Evolutionary conservation across 2,113 vertebrate species (phyloP), one percentile per base, ranked within the genome.

Genomic region (Hydrolagus affinis): DNA sequence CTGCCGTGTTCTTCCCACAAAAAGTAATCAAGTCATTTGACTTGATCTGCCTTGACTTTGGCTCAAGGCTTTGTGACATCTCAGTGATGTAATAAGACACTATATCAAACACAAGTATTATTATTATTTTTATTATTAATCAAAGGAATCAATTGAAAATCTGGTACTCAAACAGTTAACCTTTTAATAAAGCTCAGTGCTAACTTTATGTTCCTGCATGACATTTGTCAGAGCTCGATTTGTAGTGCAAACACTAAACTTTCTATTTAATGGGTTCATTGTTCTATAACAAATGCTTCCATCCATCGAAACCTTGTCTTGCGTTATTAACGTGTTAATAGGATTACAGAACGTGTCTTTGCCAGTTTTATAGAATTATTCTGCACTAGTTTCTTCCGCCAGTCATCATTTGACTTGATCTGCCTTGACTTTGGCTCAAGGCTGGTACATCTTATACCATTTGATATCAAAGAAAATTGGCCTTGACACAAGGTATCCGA

Each of bases 361-460:
- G 25, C 60, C 19, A 64, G 14, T 66, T 83, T 66, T 17, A 32
- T 64, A 30, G 7, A 15, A 19, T 0, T 19, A 19, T 66, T 80
- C 78, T 83, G 9, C 15, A 68, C 9, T 15, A 30, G 30, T 66
- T 83, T 11, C 17, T 32, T 83, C 11, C 73, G 17, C 4, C 4
- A 32, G 66, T 66, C 15, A 83, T 83, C 60, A 19, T 32, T 66
- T 66, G 17, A 30, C 62, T 11, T 17, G 21, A 17, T 11, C 78
- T 83, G 28, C 4, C 15, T 83, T 64, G 59, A 62, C 14, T 83
- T 83, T 68, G 62, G 9, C 62, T 83, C 62, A 83, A 83, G 66
- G 60, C 32, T 83, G 60, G 70, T 83, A 23, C 30, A 30, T 44
- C 6, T 3, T 44, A 44, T 3, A 44, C 44, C 6, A 44, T 44